Evolutionary conservation across 1,140 invertebrate species (phyloP).

Genomic region (Eupristina koningsbergeri): DNA sequence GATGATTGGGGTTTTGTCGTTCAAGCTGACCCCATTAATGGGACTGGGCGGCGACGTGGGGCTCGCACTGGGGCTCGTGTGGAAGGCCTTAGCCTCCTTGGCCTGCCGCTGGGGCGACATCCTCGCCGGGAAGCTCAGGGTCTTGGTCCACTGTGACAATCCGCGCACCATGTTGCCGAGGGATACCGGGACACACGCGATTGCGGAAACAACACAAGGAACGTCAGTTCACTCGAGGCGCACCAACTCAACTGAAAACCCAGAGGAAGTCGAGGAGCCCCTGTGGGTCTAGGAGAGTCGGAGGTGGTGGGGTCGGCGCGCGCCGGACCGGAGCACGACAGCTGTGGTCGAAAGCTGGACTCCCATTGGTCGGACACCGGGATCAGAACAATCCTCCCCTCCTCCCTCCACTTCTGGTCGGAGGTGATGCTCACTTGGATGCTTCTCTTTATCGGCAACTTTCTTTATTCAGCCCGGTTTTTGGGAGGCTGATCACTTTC

Average conservation of each 20-base stretch:
- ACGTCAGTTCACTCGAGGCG: not conserved
- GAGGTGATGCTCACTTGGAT: not conserved
- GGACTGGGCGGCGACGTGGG: constrained; percentile 73
- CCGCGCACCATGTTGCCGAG: constrained; percentile 83
- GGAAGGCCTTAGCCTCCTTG: constrained; percentile 75
- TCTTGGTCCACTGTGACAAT: constrained; percentile 89
- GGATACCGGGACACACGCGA: too few relatives aligned
- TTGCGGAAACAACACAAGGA: not conserved
- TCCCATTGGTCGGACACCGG: not conserved
- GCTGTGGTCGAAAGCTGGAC: not conserved
- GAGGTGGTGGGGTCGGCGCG: constrained; percentile 13
- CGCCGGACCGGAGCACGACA: constrained; percentile 1
- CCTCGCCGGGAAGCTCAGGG: constrained; percentile 86
- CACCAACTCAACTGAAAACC: constrained; percentile 23
- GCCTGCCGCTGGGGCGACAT: constrained; percentile 83
- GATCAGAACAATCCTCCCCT: constrained; percentile 19
- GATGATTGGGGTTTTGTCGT: constrained; percentile 71
- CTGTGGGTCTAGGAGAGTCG: not conserved
- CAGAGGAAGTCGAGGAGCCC: constrained; percentile 1
- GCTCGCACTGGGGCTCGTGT: constrained; percentile 69
- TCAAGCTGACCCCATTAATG: constrained; percentile 65
- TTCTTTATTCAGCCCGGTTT: not conserved
- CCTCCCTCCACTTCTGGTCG: not conserved
- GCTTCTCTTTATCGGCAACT: not conserved
- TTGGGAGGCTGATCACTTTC: not conserved